Percentiles rank a stretch among this genome's conserved stretches.
Evolutionary conservation across 1,140 invertebrate genomes (phyloP).

Genomic region (Pseudoatta argentina): DNA sequence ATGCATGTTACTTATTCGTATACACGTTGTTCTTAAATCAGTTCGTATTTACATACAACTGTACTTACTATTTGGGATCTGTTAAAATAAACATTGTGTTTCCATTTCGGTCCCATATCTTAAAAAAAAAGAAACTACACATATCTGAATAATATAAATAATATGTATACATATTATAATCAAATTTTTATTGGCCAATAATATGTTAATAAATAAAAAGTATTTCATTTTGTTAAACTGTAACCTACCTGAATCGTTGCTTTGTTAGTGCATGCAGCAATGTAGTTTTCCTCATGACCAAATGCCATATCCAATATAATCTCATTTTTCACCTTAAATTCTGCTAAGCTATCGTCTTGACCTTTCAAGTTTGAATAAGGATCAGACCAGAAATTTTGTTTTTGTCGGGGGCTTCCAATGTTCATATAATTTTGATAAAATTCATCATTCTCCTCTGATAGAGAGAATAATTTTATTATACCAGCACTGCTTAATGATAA

Average conservation of each 20-base stretch:
- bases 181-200: conserved; percentile 10
- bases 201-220: conserved; percentile 17
- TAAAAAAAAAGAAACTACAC: conserved; percentile 46
- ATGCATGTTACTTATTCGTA: not conserved
- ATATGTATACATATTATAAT: not conserved
- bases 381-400: conserved; percentile 79
- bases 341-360: conserved; percentile 78
- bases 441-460: conserved; percentile 70
- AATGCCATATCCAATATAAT: conserved; percentile 81
- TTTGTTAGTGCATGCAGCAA: conserved; percentile 80
- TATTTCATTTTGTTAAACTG: conserved; percentile 14
- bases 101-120: conserved; percentile 80
- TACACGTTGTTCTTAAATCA: not conserved
- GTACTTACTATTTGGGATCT: not conserved
- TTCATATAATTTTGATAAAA: conserved; percentile 34
- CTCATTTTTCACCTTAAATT: conserved; percentile 75
- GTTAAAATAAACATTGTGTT: conserved; percentile 3
- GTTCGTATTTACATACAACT: not conserved
- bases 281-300: conserved; percentile 71
- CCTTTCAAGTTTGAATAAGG: conserved; percentile 71
- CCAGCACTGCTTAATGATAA: conserved; percentile 80
- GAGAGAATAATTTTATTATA: conserved; percentile 80
- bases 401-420: conserved; percentile 79
- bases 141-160: not conserved
- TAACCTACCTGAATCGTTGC: conserved; percentile 78